These are phyloP conservation scores for Etheostoma perlongum DNA, from an alignment of 2,797 vertebrate species.

Conservation along the genomic window DNA sequence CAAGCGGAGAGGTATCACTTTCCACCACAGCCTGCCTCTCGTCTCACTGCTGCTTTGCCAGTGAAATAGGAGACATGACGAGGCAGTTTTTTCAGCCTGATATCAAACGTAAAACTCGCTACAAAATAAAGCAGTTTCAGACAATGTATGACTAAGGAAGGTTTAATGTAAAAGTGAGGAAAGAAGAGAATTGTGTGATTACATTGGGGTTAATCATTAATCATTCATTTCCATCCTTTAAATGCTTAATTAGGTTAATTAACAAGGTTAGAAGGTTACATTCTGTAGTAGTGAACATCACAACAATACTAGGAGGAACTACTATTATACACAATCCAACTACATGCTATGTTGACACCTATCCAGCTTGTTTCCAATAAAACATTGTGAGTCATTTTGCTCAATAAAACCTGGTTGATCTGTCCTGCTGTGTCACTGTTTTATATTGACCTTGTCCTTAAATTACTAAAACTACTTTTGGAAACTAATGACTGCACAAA, in stretches of 20 bases:
- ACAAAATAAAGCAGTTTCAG: background rate
- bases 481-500: constrained; percentile 12
- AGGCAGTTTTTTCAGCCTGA: constrained; percentile 22
- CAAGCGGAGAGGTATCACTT: constrained; percentile 44
- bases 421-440: constrained; percentile 8
- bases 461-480: constrained; percentile 29
- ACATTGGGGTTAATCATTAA: background rate
- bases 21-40: constrained; percentile 43
- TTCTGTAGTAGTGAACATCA: background rate
- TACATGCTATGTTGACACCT: background rate
- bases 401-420: background rate
- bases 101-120: constrained; percentile 6
- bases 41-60: constrained; percentile 49
- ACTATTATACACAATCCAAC: background rate
- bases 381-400: constrained; percentile 2
- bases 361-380: background rate
- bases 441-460: background rate
- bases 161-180: background rate
- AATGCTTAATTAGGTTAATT: constrained; percentile 7
- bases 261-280: background rate
- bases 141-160: background rate
- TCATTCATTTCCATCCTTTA: background rate
- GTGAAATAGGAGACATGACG: constrained; percentile 56
- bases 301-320: background rate
- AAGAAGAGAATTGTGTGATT: background rate